Percentiles rank a stretch among this genome's conserved stretches.
phyloP scores from a whole-genome alignment of 2,113 vertebrate genomes.

The Cheilinus undulatus region DNA sequence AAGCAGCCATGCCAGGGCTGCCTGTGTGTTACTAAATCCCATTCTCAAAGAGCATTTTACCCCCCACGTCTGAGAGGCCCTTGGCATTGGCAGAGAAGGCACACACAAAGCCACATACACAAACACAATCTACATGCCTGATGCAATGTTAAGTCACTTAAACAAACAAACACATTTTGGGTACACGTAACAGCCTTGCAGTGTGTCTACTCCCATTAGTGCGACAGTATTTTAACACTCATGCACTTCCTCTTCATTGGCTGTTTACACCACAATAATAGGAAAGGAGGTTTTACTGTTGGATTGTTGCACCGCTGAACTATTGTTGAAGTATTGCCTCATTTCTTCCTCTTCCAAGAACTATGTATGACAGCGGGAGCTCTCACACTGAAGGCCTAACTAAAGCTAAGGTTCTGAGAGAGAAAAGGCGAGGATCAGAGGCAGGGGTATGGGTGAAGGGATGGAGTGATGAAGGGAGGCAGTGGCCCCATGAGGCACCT shows the following conservation, averaged over 20 bases:
- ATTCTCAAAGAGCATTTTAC: slow-evolving; percentile 75
- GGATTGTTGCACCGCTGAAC: slow-evolving; percentile 33
- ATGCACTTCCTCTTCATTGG: slow-evolving; percentile 28
- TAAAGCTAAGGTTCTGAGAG: slow-evolving; percentile 43
- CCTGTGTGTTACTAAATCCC: slow-evolving; percentile 73
- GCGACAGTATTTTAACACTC: slow-evolving; percentile 40
- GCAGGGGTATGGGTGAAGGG: slow-evolving; percentile 34
- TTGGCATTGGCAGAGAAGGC: slow-evolving; percentile 66
- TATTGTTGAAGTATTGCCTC: slow-evolving; percentile 53
- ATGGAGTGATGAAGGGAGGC: slow-evolving; percentile 59
- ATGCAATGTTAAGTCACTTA: slow-evolving; percentile 77
- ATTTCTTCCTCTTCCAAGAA: slow-evolving; percentile 43
- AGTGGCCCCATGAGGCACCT: slow-evolving; percentile 57
- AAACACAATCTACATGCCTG: slow-evolving; percentile 77
- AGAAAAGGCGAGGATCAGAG: slow-evolving; percentile 52
- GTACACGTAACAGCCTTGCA: slow-evolving; percentile 56
- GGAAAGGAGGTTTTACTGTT: slow-evolving; percentile 8
- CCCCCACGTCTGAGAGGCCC: slow-evolving; percentile 67
- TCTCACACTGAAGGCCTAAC: slow-evolving; percentile 41
- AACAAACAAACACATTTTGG: slow-evolving; percentile 68
- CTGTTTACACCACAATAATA: slow-evolving; percentile 41
- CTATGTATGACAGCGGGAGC: slow-evolving; percentile 39
- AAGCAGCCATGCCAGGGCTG: slow-evolving; percentile 63
- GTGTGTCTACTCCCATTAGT: slow-evolving; percentile 52
- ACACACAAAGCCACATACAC: slow-evolving; percentile 61